Base-by-base conservation (phyloP, 2,113 vertebrate species). In the Chlorodrepanis virens region DNA sequence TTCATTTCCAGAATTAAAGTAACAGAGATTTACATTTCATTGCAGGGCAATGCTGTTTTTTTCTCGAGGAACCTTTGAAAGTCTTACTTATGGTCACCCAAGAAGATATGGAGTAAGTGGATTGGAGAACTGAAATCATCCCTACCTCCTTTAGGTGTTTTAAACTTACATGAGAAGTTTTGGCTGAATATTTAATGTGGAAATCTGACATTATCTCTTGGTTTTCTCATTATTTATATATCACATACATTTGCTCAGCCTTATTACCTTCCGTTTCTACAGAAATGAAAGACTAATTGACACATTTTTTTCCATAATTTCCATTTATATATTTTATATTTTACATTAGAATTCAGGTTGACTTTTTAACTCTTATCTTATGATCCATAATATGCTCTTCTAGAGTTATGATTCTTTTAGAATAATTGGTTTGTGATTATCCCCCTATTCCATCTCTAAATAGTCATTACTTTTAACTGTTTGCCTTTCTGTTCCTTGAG, bases 401-500 rank as follows among this genome's bases (percentile, higher is more conserved):
- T 67, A 71, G 29, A 74, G 25, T 82, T 89, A 83, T 8, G 27
- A 14, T 91, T 77, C 29, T 64, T 42, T 82, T 54, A 75, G 20
- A 75, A 80, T 35, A 91, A 74, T 29, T 83, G 90, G 59, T 86
- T 63, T 97, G 65, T 74, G 27, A 39, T 53, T 93, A 63, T 24
- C 27, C 9, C 35, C 31, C 63, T 28, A 76, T 27, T 40, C 52
- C 27, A 44, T 39, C 49, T 61, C 39, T 90, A 87, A 91, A 22
- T 60, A 84, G 35, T 60, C 24, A 68, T 89, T 94, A 70, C 49
- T 80, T 97, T 93, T 96, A 93, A 42, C 74, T 87, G 19, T 94
- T 96, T 94, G 37, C 23, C 53, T 90, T 96, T 97, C 40, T 20
- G 16, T 93, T 95, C 97, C 61, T 76, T 95, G 70, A 94, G 39